These are phyloP conservation scores for Apamea monoglypha DNA, from an alignment of 2,888 invertebrate genomes.

Conservation along the genomic window DNA sequence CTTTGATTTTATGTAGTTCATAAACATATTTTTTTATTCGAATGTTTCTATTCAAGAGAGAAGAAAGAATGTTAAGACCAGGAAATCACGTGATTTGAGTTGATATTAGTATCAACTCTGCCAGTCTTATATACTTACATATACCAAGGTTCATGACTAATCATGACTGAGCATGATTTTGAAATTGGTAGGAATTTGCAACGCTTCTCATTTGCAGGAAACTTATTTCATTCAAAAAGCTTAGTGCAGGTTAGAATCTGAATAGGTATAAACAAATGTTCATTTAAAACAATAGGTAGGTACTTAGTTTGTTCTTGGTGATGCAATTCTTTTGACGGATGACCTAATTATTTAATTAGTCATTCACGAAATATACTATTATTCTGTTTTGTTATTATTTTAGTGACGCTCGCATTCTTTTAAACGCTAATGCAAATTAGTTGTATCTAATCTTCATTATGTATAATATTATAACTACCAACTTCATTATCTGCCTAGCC, in stretches of 20 bases:
- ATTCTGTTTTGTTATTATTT: background rate
- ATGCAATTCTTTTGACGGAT: conserved; percentile 24
- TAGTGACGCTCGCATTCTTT: conserved; percentile 2
- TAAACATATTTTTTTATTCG: background rate
- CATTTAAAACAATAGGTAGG: background rate
- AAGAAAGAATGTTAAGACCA: background rate
- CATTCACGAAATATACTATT: conserved; percentile 5
- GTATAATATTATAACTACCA: background rate
- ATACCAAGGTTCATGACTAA: background rate
- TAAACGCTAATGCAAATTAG: conserved; percentile 14
- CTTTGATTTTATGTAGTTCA: background rate
- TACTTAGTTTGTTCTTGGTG: background rate
- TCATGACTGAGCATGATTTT: background rate
- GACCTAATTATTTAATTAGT: conserved; percentile 21
- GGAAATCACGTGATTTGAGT: background rate
- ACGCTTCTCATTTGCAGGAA: background rate
- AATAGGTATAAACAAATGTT: background rate
- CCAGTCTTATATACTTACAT: background rate
- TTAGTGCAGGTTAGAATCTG: background rate
- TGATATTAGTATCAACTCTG: background rate
- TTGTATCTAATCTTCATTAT: background rate
- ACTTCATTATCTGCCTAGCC: background rate
- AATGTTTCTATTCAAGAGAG: background rate
- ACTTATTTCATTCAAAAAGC: background rate
- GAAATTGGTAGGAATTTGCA: background rate